phyloP scores from a whole-genome alignment of 2,113 vertebrate species.

The Strix aluco region DNA sequence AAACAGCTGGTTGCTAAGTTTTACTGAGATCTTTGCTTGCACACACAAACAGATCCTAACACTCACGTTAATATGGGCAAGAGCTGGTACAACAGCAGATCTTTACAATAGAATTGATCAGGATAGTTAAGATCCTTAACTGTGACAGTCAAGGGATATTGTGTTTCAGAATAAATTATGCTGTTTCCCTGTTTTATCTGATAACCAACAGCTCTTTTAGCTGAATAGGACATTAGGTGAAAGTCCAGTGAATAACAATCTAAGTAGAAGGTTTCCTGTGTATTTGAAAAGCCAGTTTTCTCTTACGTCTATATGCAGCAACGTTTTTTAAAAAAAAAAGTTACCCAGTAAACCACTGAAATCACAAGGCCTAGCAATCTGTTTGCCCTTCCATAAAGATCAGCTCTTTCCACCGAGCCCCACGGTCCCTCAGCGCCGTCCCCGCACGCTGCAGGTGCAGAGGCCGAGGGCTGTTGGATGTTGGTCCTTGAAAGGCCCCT shows the following conservation, averaged over 20 bases:
- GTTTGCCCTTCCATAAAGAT: too few species aligned
- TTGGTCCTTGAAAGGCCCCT: background rate
- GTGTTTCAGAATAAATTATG: background rate
- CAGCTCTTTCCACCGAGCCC: fast-evolving
- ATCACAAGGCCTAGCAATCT: too few species aligned
- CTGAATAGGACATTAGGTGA: too few species aligned
- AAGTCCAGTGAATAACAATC: background rate
- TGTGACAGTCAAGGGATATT: background rate
- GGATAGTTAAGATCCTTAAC: background rate
- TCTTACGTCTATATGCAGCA: background rate
- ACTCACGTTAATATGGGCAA: background rate
- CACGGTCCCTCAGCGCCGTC: fast-evolving
- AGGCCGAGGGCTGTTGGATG: background rate
- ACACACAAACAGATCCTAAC: background rate
- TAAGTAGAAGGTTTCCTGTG: background rate
- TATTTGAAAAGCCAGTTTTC: background rate
- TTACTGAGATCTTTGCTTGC: background rate
- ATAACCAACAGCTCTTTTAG: background rate
- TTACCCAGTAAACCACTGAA: background rate
- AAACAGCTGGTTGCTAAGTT: slow-evolving; percentile 10
- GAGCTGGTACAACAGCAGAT: background rate
- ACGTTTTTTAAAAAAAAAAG: background rate
- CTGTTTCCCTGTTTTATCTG: background rate
- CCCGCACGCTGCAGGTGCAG: fast-evolving
- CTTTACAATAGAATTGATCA: background rate